Evolutionary conservation across 2,888 invertebrate species (phyloP), one percentile per base, ranked within the genome.

Genomic region (Yponomeuta cagnagella): DNA sequence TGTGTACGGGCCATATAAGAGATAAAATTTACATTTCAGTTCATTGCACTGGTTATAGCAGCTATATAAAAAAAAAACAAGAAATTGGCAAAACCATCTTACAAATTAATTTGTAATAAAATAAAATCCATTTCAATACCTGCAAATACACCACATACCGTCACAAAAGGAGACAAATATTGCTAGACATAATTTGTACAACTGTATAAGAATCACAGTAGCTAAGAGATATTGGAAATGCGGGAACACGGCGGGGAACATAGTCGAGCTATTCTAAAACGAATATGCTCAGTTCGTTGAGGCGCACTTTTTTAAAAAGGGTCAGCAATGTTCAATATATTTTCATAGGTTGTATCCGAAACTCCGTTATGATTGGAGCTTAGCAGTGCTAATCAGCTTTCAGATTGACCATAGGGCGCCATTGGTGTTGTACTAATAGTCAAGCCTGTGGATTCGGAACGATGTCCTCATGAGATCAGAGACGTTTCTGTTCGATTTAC

Each of bases 251-350:
- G 67, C 48, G 33, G 67, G 37, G 4, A 48, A 68, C 15, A 12
- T 52, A 52, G 68, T 65, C 31, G 30, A 10, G 68, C 52, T 78
- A 88, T 89, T 87, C 89, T 89, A 89, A 82, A 90, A 89, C 88
- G 88, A 88, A 89, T 88, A 83, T 84, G 85, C 81, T 73, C 48
- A 63, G 70, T 68, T 65, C 15, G 15, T 12, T 8, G 15, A 15
- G 52, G 52, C 12, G 12, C 65, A 6, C n/a, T 31, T 64, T 64
- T 12, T 64, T 31, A 0, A 6, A 33, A 65, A 65, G 30, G 43
- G 8, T 43, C 43, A 6, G 8, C 43, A 43, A 43, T 6, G 33
- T 43, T 43, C 2, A 43, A 43, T 8, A 43, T 2, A 43, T n/a
- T n/a, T n/a, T 9, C 15, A 52, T 8, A 52, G 15, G 15, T 52